Evolutionary conservation across 2,113 vertebrate species (phyloP), one percentile per base, ranked within the genome.

Genomic region (Platanista minor): DNA sequence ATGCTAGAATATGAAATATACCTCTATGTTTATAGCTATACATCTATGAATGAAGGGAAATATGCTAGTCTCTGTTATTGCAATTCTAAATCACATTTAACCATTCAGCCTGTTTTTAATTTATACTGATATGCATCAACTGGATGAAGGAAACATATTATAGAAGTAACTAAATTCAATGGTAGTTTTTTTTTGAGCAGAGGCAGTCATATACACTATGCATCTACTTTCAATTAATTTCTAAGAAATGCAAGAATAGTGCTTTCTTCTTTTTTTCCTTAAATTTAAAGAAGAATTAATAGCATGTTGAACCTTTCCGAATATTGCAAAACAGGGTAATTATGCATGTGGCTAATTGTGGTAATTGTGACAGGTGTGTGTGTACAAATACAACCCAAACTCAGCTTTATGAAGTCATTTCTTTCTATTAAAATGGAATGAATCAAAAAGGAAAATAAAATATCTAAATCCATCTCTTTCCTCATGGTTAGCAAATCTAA

Each of bases 361-460:
- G 92, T 95, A 97, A 95, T 87, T 87, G 69, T 62, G 25, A 95
- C 90, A 96, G 87, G 72, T 97, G 33, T 97, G 64, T 85, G 94
- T 98, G 52, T 77, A 90, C 59, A 85, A 95, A 85, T 81, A 43
- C 33, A 82, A 71, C 10, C 52, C 62, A 74, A 87, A 54, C 11
- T 64, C 66, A 21, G 57, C 64, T 87, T 97, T 72, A 81, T 87
- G 20, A 87, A 96, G 90, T 87, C 8, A 90, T 90, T 66, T 82
- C 69, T 96, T 95, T 93, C 52, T 72, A 81, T 84, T 96, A 94
- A 98, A 97, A 36, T 25, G 4, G 1, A 90, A 94, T 97, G 5
- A 39, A 85, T 82, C 87, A 71, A n/a, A 95, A 82, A 90, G 10
- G 72, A 72, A 94, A 87, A 61, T 96, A 13, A 83, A 91, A 74